These are phyloP conservation scores for Heliocidaris erythrogramma DNA, from an alignment of 35 echinoderm and acorn worm genomes.

Conservation along the genomic window DNA sequence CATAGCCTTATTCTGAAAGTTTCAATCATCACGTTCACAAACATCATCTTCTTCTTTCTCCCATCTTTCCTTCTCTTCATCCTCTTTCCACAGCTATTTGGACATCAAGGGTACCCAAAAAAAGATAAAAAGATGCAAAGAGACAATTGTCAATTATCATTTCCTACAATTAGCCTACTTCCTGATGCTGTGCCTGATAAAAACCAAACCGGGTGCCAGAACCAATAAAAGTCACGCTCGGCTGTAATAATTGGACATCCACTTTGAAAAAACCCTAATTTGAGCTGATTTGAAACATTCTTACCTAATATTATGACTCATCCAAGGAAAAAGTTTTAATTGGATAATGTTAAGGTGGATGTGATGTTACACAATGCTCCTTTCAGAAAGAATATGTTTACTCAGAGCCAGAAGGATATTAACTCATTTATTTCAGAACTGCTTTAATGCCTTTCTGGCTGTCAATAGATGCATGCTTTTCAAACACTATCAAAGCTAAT, in stretches of 20 bases:
- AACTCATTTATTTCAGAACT: no score
- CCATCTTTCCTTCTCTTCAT: background rate
- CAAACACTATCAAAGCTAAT: no score
- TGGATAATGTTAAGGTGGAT: background rate
- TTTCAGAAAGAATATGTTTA: background rate
- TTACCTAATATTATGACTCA: background rate
- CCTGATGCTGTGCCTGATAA: background rate
- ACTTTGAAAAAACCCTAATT: background rate
- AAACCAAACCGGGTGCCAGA: background rate
- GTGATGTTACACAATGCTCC: background rate
- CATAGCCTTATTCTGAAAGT: background rate
- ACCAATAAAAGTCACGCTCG: slow-evolving; percentile 9
- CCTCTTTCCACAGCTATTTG: background rate
- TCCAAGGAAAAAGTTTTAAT: background rate
- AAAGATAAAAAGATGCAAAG: background rate
- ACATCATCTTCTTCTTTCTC: background rate
- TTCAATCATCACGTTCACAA: background rate
- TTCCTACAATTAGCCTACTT: background rate
- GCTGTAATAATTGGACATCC: background rate
- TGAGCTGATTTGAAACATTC: background rate
- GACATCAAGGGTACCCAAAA: background rate
- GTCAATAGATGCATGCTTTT: no score
- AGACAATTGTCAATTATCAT: slow-evolving; percentile 12
- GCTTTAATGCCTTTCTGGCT: no score
- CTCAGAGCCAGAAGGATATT: no score